Evolutionary conservation across 2,797 vertebrate genomes (phyloP).

Genomic region (Rhinoraja longicauda): DNA sequence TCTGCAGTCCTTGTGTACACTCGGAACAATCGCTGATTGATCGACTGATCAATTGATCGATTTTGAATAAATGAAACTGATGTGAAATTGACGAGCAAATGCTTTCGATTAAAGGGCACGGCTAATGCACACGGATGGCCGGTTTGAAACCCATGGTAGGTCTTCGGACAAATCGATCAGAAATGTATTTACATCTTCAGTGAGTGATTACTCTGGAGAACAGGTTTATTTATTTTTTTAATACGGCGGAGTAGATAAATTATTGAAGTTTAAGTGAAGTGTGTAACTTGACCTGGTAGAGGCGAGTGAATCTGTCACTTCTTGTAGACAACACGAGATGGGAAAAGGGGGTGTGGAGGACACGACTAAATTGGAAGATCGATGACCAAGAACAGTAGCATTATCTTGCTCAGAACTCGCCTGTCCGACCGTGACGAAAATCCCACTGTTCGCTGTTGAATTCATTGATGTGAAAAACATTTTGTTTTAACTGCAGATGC

Average conservation of each 20-base stretch:
- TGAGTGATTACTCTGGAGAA: neutral
- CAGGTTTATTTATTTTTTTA: neutral
- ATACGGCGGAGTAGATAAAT: neutral
- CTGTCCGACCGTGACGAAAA: neutral
- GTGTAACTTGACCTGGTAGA: neutral
- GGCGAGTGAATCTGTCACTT: neutral
- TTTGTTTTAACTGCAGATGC: too few relatives aligned
- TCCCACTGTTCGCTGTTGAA: too few relatives aligned
- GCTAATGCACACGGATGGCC: neutral
- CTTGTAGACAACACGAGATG: too few relatives aligned
- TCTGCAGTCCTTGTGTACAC: neutral
- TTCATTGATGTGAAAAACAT: too few relatives aligned
- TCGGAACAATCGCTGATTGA: neutral
- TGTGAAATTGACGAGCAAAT: constrained; percentile 1
- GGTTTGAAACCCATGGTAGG: neutral
- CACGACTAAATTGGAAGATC: too few relatives aligned
- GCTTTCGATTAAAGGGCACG: neutral
- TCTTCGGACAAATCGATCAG: neutral
- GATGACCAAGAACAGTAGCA: too few relatives aligned
- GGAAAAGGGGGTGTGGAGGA: too few relatives aligned
- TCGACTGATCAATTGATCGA: neutral
- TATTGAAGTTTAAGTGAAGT: neutral
- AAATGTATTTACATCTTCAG: neutral
- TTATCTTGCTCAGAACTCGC: neutral
- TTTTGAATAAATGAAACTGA: constrained; percentile 8